These are phyloP conservation scores for Ibidorhyncha struthersii DNA, from an alignment of 2,113 vertebrate genomes.

Conservation along the genomic window DNA sequence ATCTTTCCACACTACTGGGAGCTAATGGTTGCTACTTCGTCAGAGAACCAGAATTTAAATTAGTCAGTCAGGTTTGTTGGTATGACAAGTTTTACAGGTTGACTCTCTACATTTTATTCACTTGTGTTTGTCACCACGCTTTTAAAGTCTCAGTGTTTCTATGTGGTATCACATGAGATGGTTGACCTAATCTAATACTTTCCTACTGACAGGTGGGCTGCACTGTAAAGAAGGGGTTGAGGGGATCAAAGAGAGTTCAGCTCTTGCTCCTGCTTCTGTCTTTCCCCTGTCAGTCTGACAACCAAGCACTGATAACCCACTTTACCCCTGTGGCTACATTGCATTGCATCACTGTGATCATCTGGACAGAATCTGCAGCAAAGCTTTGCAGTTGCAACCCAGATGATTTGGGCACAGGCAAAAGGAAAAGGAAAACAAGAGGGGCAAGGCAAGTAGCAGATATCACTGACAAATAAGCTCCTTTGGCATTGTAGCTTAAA, in stretches of 20 bases:
- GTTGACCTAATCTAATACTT: background rate
- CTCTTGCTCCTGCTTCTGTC: background rate
- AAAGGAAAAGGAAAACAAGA: background rate
- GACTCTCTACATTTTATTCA: background rate
- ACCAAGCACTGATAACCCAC: background rate
- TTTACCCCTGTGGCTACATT: background rate
- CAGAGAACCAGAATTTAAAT: background rate
- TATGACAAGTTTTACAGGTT: background rate
- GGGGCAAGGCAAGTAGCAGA: background rate
- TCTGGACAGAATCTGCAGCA: background rate
- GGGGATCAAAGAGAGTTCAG: background rate
- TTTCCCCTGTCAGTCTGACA: background rate
- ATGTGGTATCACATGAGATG: accelerated
- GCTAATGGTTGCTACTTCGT: background rate
- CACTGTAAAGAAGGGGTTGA: background rate
- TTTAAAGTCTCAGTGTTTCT: background rate
- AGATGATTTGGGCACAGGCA: background rate
- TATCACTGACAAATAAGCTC: background rate
- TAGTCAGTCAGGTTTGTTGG: background rate
- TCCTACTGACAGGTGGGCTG: background rate
- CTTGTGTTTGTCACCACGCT: background rate
- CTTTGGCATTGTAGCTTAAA: background rate
- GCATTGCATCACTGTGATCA: background rate
- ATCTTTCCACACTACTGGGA: background rate
- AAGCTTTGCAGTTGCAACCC: background rate